A percentile compares a stretch with the other conserved stretches of the same genome.
These are phyloP conservation scores for Fringilla coelebs DNA, from an alignment of 2,797 vertebrate species.

Conservation along the genomic window DNA sequence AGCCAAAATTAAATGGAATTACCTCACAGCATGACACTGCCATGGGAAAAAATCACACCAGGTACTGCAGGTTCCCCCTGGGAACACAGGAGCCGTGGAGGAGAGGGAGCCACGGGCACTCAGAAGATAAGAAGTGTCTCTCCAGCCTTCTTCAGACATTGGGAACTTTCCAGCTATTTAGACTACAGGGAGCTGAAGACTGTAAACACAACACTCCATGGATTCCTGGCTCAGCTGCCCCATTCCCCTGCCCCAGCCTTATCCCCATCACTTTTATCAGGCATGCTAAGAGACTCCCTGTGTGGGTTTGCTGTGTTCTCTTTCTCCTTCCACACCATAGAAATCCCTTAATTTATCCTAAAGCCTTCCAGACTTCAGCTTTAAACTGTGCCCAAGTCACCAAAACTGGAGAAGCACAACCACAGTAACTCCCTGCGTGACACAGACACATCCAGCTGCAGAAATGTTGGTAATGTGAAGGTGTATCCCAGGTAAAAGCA, in stretches of 20 bases:
- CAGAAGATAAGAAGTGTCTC: background rate
- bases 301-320: fast-evolving
- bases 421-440: background rate
- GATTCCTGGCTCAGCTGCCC: background rate
- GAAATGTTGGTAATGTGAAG: background rate
- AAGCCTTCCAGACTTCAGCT: background rate
- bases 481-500: background rate
- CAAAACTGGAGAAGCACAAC: background rate
- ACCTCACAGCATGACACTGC: background rate
- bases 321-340: background rate
- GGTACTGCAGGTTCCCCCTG: background rate
- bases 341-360: background rate
- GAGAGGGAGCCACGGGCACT: background rate
- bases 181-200: background rate
- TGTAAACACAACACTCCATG: background rate
- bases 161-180: background rate
- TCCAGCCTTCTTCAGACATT: background rate
- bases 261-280: background rate
- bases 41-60: background rate
- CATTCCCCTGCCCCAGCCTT: fast-evolving
- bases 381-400: background rate
- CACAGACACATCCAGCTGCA: background rate
- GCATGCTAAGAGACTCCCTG: background rate
- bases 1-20: background rate
- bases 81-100: background rate